These are phyloP conservation scores for Rallus limicola DNA, from an alignment of 2,113 vertebrate genomes.

Conservation along the genomic window DNA sequence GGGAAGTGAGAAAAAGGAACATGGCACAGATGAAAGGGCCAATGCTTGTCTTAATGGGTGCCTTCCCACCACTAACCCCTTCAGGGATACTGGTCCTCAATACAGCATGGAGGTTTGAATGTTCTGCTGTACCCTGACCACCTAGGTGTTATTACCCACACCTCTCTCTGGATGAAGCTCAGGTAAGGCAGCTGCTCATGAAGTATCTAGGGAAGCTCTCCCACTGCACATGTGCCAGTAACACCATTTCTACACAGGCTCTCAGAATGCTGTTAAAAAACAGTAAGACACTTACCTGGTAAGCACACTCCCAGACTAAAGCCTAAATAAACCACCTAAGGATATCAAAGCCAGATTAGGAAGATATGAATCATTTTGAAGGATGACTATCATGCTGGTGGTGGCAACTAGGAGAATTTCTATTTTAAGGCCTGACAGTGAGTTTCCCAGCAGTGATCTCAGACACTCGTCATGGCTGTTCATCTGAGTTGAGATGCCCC, in stretches of 20 bases:
- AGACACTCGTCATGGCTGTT: background rate
- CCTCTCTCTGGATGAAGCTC: background rate
- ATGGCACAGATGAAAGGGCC: background rate
- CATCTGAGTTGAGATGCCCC: background rate
- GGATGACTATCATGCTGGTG: background rate
- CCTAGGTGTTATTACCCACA: background rate
- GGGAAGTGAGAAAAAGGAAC: background rate
- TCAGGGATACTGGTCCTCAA: background rate
- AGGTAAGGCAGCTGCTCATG: background rate
- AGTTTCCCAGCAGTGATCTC: conserved; percentile 34
- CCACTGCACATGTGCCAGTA: accelerated
- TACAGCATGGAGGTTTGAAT: background rate
- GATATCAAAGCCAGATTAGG: background rate
- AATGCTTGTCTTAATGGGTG: background rate
- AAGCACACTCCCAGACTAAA: background rate
- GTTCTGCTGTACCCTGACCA: background rate
- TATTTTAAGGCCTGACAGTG: background rate
- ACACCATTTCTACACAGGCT: accelerated
- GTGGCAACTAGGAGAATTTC: background rate
- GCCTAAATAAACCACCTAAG: background rate
- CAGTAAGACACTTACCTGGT: background rate
- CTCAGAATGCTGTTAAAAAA: background rate
- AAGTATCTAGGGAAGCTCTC: background rate
- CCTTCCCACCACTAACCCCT: background rate
- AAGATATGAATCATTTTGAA: background rate